A percentile compares a stretch with the other conserved stretches of the same genome.
Evolutionary conservation across 1,140 invertebrate genomes (phyloP).

Genomic region (Drepana arcuata): DNA sequence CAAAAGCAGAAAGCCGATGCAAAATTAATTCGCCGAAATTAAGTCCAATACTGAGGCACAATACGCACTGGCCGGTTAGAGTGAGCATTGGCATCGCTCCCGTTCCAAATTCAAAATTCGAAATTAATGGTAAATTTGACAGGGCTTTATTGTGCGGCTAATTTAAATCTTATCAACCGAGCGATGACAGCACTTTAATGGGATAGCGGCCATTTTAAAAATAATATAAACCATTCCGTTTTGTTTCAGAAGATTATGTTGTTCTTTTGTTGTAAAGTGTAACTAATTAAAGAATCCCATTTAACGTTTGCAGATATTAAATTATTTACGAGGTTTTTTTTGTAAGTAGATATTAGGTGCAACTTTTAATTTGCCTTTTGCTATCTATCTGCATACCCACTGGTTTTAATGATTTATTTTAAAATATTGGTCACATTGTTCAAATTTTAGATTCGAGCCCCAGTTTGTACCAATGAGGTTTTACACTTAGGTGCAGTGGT

Average conservation of each 20-base stretch:
- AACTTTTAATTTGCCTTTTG: too few species aligned
- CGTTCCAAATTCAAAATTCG: constrained; percentile 65
- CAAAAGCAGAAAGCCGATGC: constrained; percentile 9
- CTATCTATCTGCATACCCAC: too few species aligned
- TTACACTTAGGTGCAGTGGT: too few species aligned
- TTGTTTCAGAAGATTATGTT: constrained; percentile 26
- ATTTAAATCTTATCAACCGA: constrained; percentile 68
- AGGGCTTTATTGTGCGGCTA: constrained; percentile 65
- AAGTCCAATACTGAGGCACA: neutral
- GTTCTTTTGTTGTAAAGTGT: constrained; percentile 7
- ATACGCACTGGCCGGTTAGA: constrained; percentile 10
- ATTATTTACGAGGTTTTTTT: too few species aligned
- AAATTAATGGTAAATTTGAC: constrained; percentile 71
- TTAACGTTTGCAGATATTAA: too few species aligned
- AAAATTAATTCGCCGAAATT: constrained; percentile 43
- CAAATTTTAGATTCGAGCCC: too few species aligned
- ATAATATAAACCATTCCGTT: constrained; percentile 44
- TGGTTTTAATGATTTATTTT: too few species aligned
- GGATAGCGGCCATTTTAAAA: constrained; percentile 57
- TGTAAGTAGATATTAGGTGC: too few species aligned
- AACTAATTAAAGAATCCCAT: too few species aligned
- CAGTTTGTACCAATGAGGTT: too few species aligned
- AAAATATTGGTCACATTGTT: too few species aligned
- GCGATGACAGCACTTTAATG: constrained; percentile 67
- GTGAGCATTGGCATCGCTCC: constrained; percentile 39